Base-by-base conservation (phyloP, 1,140 invertebrate genomes). In the Campoletis sonorensis region DNA sequence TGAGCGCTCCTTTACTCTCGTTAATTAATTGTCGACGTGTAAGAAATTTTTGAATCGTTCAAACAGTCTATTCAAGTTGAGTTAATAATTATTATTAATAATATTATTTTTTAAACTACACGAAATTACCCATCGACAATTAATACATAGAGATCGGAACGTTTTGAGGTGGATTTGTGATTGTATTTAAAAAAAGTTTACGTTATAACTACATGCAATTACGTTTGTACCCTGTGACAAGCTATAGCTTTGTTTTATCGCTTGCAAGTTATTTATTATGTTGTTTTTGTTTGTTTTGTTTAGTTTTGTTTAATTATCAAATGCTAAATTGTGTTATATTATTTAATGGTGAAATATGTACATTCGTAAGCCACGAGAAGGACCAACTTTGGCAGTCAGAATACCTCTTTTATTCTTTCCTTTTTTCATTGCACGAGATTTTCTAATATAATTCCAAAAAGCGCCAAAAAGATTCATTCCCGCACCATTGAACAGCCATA, bases 1-100 rank as follows among this genome's bases (percentile, higher is more conserved):
- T 86, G 88, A 83, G 64, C 83, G 80, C 86, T 85, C 78, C 88
- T 87, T 73, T 33, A 64, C 18, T 79, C 71, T 78, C 80, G 64
- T 80, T 18, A 61, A 67, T 78, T 45, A 80, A 83, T 80, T 61
- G 78, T 83, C 80, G 78, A 83, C 26, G 54, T 16, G 79, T 85
- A 68, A 45, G 37, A n/a, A 16, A 67, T 68, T 21, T 13, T 64
- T 13, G 13, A 26, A 70, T 68, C 23, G 70, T 64, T 18, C 54
- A 79, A 49, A 16, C 21, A 16, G 13, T 27, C 40, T 77, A 83
- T 27, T 64, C 81, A 72, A 11, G 21, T 68, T 85, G 27, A 26
- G 1, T 64, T 64, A 7, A 4, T 64, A 23, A 1, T 73, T 78
- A 83, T 86, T 85, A 18, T 79, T 76, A 81, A 85, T 87, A n/a